Conservation (phyloP, 1,140 invertebrate species). For the Pachypeltis micranthus region DNA sequence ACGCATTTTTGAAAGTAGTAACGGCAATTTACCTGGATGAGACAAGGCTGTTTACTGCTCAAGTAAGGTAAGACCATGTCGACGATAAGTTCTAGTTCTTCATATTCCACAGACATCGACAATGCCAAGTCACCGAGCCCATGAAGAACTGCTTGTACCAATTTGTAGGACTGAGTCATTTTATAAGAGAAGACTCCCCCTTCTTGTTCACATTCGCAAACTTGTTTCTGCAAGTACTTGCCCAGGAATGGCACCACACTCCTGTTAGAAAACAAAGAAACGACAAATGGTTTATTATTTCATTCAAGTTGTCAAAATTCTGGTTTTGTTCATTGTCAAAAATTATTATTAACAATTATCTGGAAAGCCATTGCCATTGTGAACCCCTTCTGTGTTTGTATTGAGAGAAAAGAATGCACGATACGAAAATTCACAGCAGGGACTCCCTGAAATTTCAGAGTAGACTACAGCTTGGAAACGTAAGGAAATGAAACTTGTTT, state of each 20-base stretch:
- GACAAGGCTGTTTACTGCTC: constrained; percentile 42
- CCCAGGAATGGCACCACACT: constrained; percentile 47
- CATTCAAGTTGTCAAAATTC: no score
- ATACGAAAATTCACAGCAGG: no score
- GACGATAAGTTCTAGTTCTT: constrained; percentile 38
- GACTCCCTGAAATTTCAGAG: no score
- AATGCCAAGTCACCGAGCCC: constrained; percentile 39
- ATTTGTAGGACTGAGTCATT: constrained; percentile 44
- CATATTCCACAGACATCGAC: constrained; percentile 41
- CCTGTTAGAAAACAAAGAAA: no score
- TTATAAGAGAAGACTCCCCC: constrained; percentile 43
- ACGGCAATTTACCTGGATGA: constrained; percentile 42
- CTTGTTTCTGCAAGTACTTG: constrained; percentile 38
- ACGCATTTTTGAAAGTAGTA: neutral
- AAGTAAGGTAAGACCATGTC: constrained; percentile 40
- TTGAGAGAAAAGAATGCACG: no score
- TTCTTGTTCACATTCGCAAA: constrained; percentile 44
- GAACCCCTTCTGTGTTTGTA: no score
- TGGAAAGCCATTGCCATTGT: no score
- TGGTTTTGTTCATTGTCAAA: no score
- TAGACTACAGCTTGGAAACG: no score
- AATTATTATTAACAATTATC: no score
- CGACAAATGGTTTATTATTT: no score
- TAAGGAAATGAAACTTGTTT: no score
- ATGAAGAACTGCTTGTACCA: constrained; percentile 44